phyloP scores from a whole-genome alignment of 1,140 invertebrate genomes.

The Idris sp. region DNA sequence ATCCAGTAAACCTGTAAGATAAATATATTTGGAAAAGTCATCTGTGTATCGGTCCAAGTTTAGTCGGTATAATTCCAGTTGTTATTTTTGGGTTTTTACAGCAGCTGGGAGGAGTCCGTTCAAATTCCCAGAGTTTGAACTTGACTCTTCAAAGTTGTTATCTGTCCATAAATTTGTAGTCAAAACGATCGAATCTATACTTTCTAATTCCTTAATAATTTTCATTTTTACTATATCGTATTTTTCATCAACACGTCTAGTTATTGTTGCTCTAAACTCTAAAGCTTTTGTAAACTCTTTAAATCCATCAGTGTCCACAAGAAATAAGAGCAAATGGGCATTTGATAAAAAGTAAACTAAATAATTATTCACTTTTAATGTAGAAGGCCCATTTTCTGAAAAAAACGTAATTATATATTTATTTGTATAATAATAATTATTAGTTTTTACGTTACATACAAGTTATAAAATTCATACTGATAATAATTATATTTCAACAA shows the following conservation, averaged over 20 bases:
- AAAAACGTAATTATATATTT: too few species aligned
- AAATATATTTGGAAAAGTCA: constrained; percentile 89
- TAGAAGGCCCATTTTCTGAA: neutral
- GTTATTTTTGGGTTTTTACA: constrained; percentile 91
- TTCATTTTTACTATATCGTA: constrained; percentile 9
- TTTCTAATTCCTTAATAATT: constrained; percentile 18
- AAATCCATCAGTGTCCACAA: constrained; percentile 22
- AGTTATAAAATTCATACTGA: too few species aligned
- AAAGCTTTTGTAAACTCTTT: constrained; percentile 8
- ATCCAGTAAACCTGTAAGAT: constrained; percentile 87
- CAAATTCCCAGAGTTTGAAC: constrained; percentile 90
- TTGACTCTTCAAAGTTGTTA: too few species aligned
- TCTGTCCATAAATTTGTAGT: too few species aligned
- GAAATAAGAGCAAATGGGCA: constrained; percentile 12
- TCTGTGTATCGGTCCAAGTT: constrained; percentile 85
- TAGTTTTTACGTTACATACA: too few species aligned
- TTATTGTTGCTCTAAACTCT: constrained; percentile 6
- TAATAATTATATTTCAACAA: too few species aligned
- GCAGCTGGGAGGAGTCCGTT: constrained; percentile 89
- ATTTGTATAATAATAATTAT: too few species aligned
- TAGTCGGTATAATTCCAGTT: constrained; percentile 84
- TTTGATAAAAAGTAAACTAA: constrained; percentile 12
- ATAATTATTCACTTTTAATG: neutral
- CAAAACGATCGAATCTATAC: too few species aligned
- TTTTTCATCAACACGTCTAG: constrained; percentile 11